Percentiles rank a stretch among this genome's conserved stretches.
Evolutionary conservation across 2,888 invertebrate genomes (phyloP).

Genomic region (Amiota minor): DNA sequence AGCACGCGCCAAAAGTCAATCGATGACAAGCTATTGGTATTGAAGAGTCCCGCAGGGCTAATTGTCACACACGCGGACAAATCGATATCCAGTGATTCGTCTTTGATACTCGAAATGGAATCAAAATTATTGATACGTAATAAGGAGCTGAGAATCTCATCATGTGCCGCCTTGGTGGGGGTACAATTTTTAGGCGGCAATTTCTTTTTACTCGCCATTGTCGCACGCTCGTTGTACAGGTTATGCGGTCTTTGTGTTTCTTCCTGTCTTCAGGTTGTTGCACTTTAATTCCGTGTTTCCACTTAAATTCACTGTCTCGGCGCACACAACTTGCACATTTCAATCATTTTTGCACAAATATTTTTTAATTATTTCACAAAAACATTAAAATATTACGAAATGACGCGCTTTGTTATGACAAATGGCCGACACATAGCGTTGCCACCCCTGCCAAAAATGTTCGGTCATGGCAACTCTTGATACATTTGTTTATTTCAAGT

Average conservation of each 20-base stretch:
- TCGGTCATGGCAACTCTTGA: neutral
- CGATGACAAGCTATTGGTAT: slow-evolving; percentile 69
- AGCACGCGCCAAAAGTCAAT: slow-evolving; percentile 72
- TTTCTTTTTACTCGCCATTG: slow-evolving; percentile 69
- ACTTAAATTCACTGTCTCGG: slow-evolving; percentile 37
- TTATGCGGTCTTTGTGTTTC: slow-evolving; percentile 67
- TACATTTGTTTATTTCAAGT: too few relatives aligned
- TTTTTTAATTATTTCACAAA: slow-evolving; percentile 42
- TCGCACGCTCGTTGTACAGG: slow-evolving; percentile 60
- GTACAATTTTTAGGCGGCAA: slow-evolving; percentile 71
- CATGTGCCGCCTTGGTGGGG: slow-evolving; percentile 65
- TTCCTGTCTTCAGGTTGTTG: slow-evolving; percentile 46
- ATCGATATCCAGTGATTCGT: slow-evolving; percentile 72
- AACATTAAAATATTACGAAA: slow-evolving; percentile 66
- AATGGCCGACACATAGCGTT: slow-evolving; percentile 12
- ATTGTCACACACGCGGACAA: slow-evolving; percentile 72
- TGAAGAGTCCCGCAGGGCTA: slow-evolving; percentile 65
- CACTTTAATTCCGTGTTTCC: neutral
- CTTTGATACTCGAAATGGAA: slow-evolving; percentile 72
- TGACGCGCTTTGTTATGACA: slow-evolving; percentile 71
- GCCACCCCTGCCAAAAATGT: neutral
- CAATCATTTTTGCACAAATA: slow-evolving; percentile 44
- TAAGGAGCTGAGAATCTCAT: slow-evolving; percentile 70
- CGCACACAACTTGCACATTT: slow-evolving; percentile 46
- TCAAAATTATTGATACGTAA: slow-evolving; percentile 71